These are phyloP conservation scores for Anodontia alba DNA, from an alignment of 2,888 invertebrate species.

Conservation along the genomic window DNA sequence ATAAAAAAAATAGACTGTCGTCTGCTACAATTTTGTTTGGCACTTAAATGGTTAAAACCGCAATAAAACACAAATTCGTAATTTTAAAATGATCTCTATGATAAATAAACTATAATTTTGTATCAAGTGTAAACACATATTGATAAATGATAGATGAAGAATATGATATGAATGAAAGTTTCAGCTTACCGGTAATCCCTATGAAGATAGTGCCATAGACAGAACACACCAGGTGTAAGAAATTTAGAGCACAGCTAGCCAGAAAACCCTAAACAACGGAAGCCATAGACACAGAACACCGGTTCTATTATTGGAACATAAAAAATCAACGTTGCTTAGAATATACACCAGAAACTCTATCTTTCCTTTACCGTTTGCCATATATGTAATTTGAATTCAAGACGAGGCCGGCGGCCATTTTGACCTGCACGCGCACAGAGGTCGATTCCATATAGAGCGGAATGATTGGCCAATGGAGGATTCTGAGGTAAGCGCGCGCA, in stretches of 20 bases:
- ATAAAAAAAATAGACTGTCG: too few relatives aligned
- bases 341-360: conserved; percentile 52
- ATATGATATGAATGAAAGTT: background rate
- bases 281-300: background rate
- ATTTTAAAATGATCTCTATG: too few relatives aligned
- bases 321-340: conserved; percentile 5
- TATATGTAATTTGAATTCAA: conserved; percentile 53
- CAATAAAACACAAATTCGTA: too few relatives aligned
- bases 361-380: conserved; percentile 51
- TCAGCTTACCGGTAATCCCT: conserved; percentile 11
- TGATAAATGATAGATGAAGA: background rate
- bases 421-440: conserved; percentile 58
- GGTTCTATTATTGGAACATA: conserved; percentile 11
- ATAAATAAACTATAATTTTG: too few relatives aligned
- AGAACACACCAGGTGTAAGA: background rate
- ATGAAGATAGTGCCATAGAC: background rate
- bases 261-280: conserved; percentile 15
- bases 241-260: background rate
- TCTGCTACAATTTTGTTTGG: too few relatives aligned
- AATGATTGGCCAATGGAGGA: conserved; percentile 42
- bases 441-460: conserved; percentile 61
- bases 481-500: conserved; percentile 14
- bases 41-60: too few relatives aligned
- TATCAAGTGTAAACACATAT: background rate
- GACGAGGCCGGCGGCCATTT: conserved; percentile 50